phyloP scores from a whole-genome alignment of 2,797 vertebrate species.

The Halcyon leucocephala region DNA sequence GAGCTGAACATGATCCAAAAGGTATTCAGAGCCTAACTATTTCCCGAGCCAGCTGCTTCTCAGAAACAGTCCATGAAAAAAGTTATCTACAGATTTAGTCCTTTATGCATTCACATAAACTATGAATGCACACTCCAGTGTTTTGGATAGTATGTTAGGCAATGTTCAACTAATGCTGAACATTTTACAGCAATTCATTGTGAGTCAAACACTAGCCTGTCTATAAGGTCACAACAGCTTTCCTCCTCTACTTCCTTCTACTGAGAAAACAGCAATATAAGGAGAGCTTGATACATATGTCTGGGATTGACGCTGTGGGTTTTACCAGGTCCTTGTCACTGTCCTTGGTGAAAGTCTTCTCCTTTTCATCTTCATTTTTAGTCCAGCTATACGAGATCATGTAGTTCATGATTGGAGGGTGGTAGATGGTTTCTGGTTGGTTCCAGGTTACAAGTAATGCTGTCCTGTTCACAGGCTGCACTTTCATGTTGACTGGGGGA shows the following conservation, averaged over 20 bases:
- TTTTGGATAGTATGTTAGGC: not conserved
- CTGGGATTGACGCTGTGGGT: not conserved
- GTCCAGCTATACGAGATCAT: slow-evolving; percentile 98
- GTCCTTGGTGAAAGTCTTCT: slow-evolving; percentile 92
- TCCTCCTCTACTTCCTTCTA: not conserved
- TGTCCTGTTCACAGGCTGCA: slow-evolving; percentile 91
- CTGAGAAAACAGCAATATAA: not conserved
- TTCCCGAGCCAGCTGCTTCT: slow-evolving; percentile 27
- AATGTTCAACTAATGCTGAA: not conserved
- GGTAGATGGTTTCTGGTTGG: slow-evolving; percentile 90
- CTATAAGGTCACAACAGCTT: not conserved
- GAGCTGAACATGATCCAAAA: slow-evolving; percentile 20
- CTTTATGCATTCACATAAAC: not conserved
- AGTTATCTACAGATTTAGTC: not conserved
- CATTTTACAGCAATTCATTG: not conserved
- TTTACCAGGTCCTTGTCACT: slow-evolving; percentile 94
- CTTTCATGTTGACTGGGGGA: slow-evolving; percentile 95
- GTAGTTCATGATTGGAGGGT: slow-evolving; percentile 95
- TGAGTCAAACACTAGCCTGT: not conserved
- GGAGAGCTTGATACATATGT: slow-evolving; percentile 1
- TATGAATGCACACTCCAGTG: slow-evolving; percentile 7
- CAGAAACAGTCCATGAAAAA: not conserved
- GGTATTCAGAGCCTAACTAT: not conserved
- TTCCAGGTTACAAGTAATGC: slow-evolving; percentile 93
- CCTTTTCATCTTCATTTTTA: slow-evolving; percentile 93